Conservation (phyloP, 2,888 invertebrate species). For the Griposia aprilina region DNA sequence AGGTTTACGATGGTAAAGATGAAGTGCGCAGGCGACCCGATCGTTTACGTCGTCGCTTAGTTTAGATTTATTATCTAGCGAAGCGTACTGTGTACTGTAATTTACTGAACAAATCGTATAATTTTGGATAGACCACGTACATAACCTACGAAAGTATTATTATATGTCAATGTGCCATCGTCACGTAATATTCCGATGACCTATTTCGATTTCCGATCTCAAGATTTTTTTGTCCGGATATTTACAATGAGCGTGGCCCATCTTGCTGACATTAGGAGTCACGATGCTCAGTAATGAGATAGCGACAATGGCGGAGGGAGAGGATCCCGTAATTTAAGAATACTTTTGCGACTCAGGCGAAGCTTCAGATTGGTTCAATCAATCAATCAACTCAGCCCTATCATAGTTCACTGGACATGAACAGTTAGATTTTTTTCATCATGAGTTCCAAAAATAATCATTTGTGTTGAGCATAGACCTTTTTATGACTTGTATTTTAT, state of each 20-base stretch:
- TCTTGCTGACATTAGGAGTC: not conserved
- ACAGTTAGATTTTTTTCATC: no score
- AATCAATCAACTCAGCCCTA: no score
- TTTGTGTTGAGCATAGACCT: no score
- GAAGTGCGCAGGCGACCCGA: conserved; percentile 59
- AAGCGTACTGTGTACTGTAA: conserved; percentile 49
- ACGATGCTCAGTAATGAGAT: not conserved
- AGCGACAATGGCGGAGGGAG: not conserved
- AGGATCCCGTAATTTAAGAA: not conserved
- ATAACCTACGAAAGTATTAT: conserved; percentile 2
- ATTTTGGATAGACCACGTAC: conserved; percentile 42
- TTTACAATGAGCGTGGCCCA: not conserved
- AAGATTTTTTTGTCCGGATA: not conserved
- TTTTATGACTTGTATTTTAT: no score
- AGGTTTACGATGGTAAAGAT: conserved; percentile 64
- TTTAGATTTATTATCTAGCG: conserved; percentile 58
- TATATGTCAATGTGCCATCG: conserved; percentile 10
- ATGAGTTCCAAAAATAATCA: no score
- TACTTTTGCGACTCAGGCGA: no score
- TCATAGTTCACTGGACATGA: no score
- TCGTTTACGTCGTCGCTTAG: conserved; percentile 53
- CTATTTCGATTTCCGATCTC: no score
- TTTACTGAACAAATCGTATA: conserved; percentile 51
- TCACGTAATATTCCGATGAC: not conserved
- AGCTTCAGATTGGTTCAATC: no score